Conservation (phyloP, 2,797 vertebrate species). For the Sebastiscus albofasciatus region DNA sequence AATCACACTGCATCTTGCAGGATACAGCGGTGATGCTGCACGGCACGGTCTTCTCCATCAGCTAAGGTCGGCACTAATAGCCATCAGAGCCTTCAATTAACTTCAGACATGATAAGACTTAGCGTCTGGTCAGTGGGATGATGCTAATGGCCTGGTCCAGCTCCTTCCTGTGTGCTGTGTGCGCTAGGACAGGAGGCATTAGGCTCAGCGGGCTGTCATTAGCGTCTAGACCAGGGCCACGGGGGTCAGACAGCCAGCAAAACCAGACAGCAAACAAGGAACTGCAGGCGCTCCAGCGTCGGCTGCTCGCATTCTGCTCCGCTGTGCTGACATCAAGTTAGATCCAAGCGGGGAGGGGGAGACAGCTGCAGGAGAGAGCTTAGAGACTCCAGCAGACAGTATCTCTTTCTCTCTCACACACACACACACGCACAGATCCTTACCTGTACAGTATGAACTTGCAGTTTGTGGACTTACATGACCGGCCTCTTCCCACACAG, state of each 20-base stretch:
- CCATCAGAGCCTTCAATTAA: constrained; percentile 74
- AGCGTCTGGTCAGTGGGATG: constrained; percentile 59
- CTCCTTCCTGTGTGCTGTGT: constrained; percentile 50
- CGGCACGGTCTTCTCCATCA: constrained; percentile 51
- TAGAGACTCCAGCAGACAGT: background rate
- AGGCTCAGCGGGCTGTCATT: constrained; percentile 69
- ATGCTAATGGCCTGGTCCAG: constrained; percentile 69
- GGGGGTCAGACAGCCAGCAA: constrained; percentile 65
- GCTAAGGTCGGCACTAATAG: constrained; percentile 60
- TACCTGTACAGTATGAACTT: constrained; percentile 12
- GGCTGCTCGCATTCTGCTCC: constrained; percentile 43
- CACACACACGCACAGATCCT: background rate
- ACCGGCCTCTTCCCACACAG: background rate
- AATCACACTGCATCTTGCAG: constrained; percentile 19
- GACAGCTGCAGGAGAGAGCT: constrained; percentile 39
- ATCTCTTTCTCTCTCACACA: background rate
- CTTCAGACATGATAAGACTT: constrained; percentile 69
- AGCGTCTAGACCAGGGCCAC: constrained; percentile 69
- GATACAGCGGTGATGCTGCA: constrained; percentile 16
- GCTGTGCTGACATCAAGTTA: constrained; percentile 43
- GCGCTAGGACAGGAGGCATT: constrained; percentile 62
- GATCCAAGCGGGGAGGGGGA: constrained; percentile 15
- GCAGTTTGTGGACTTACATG: background rate
- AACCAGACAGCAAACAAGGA: constrained; percentile 59
- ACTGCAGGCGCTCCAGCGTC: constrained; percentile 36